These are phyloP conservation scores for Bucco capensis DNA, from an alignment of 2,113 vertebrate species.

Conservation along the genomic window DNA sequence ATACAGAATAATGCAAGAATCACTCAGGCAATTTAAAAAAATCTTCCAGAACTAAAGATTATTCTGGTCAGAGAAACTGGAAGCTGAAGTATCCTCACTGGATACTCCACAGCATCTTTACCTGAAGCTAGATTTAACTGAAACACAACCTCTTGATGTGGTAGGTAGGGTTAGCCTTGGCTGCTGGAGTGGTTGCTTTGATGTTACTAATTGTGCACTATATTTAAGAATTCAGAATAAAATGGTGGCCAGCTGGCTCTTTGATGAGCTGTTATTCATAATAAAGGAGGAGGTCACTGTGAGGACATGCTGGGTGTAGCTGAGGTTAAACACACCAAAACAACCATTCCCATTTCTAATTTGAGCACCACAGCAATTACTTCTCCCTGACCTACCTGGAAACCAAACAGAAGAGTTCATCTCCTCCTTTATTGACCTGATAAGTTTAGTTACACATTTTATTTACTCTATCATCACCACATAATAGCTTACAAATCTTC, in stretches of 20 bases:
- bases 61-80: not conserved
- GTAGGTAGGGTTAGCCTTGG: not conserved
- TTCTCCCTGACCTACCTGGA: slow-evolving; percentile 5
- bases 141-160: not conserved
- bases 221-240: slow-evolving; percentile 1
- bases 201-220: not conserved
- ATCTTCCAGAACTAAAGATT: not conserved
- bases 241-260: not conserved
- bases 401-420: not conserved
- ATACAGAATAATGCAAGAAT: not conserved
- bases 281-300: not conserved
- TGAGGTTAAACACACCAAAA: slow-evolving; percentile 11
- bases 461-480: not conserved
- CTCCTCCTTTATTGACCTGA: not conserved
- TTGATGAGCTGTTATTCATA: slow-evolving; percentile 26
- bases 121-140: not conserved
- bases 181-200: slow-evolving; percentile 6
- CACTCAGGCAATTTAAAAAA: not conserved
- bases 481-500: slow-evolving; percentile 19
- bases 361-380: not conserved
- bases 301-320: not conserved
- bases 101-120: not conserved
- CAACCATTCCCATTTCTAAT: not conserved
- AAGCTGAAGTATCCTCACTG: not conserved
- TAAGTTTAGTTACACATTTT: not conserved